Evolutionary conservation across 2,888 invertebrate genomes (phyloP), one percentile per base, ranked within the genome.

Genomic region (Cryptus viduatorius): DNA sequence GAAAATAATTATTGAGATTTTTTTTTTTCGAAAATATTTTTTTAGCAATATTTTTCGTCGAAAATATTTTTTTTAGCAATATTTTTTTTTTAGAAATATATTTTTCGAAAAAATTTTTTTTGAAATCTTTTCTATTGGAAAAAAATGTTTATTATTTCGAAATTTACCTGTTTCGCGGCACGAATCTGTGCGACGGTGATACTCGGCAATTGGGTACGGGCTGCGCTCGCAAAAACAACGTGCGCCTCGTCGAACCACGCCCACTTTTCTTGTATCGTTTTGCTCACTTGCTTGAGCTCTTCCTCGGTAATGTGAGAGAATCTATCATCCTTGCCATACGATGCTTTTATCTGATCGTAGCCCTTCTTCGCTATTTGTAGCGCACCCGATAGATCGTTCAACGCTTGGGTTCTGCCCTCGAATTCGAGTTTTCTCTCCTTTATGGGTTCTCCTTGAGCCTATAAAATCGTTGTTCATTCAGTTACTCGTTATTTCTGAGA

Each of bases 371-470:
- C 96, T 83, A 97, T 94, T 92, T 98, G 97, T 75, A 99, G 95
- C 24, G 96, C 94, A 82, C 95, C 95, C 56, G 97, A 96, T 67
- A 98, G 95, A 89, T 97, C 97, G 86, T 98, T 98, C 85, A 99
- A 95, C 0, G 97, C 97, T 0, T 95, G 94, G 2, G 97, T 97
- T 88, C 98, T 96, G 14, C 96, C 95, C 91, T 98, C 97, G 87
- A 95, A 97, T 93, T 99, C 99, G 56, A 96, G 94, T 88, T 96
- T 96, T 65, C 99, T 96, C 87, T 96, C 96, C 90, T 97, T 97
- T 79, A 99, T 97, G 0, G 99, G 98, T 92, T 98, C 98, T 10
- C 99, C 99, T 94, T 96, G 95, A 85, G 96, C 95, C 95, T 97
- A 95, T 88, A 96, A 93, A 81, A 50, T n/a, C 19, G 61, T 7